Evolutionary conservation across 1,140 invertebrate species (phyloP), one percentile per base, ranked within the genome.

Genomic region (Oedothorax gibbosus): DNA sequence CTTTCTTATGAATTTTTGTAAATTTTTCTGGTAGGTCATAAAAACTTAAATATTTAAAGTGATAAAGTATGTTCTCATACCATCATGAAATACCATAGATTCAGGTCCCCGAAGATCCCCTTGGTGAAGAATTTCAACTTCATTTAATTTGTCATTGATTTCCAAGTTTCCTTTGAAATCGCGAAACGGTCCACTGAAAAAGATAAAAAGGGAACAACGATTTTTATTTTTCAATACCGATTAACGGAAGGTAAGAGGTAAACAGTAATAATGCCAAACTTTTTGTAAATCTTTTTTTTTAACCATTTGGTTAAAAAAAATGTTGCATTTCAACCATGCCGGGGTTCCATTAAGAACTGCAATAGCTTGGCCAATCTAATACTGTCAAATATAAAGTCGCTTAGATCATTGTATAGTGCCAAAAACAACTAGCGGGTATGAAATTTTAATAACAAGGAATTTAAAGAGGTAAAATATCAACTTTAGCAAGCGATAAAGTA

Each of bases 81-180:
- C 88, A 71, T 94, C 92, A 84, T 92, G 92, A 60, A 93, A 90
- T 60, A 92, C 92, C 87, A 96, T 94, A 51, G 91, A 90, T 90
- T 97, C 95, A 3, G 95, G 93, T 35, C 94, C 94, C n/a, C 91
- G 85, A 1, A 96, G 88, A 88, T 93, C 90, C n/a, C 91, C 92
- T 69, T 92, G 88, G 87, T 93, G 94, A 77, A 95, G 90, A 81
- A 92, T 91, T 88, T 94, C 92, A 0, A 92, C 92, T 87, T 92
- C 91, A 86, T 93, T 91, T 65, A 97, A 88, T 62, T 90, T 90
- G 50, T 91, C 88, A 88, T 96, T 96, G 14, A 91, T 82, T 9
- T 90, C 90, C 62, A 95, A 89, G 12, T 90, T 89, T 7, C 93
- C 93, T 85, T 53, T n/a, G 18, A 83, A 75, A 35, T 72, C n/a